A percentile compares a stretch with the other conserved stretches of the same genome.
Conservation (phyloP, 1,140 invertebrate genomes). For the Triops longicaudatus region DNA sequence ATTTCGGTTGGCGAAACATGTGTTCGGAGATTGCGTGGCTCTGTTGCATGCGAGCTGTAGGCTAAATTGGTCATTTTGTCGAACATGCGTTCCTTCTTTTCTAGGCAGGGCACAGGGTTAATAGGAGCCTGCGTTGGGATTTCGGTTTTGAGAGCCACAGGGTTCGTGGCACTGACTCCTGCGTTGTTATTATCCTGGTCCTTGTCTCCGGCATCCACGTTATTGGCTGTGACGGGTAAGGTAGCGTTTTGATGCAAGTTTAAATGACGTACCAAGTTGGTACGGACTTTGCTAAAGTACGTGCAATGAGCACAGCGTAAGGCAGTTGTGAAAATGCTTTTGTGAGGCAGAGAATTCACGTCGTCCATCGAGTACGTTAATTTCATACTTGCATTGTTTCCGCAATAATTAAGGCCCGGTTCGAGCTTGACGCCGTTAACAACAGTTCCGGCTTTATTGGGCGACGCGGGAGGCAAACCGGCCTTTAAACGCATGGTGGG, state of each 20-base stretch:
- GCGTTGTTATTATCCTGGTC: constrained; percentile 30
- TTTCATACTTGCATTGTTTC: not conserved
- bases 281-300: constrained; percentile 61
- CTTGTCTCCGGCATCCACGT: not conserved
- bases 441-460: not conserved
- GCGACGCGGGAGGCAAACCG: not conserved
- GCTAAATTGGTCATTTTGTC: constrained; percentile 76
- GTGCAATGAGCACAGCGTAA: constrained; percentile 56
- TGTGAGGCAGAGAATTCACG: constrained; percentile 49
- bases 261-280: constrained; percentile 63
- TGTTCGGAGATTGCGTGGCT: constrained; percentile 32
- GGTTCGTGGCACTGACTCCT: constrained; percentile 19
- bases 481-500: constrained; percentile 24
- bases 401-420: not conserved
- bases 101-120: constrained; percentile 68
- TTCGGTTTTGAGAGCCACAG: constrained; percentile 45
- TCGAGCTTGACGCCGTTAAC: not conserved
- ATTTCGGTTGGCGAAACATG: constrained; percentile 32
- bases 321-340: constrained; percentile 50
- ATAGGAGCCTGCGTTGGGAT: constrained; percentile 40
- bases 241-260: constrained; percentile 46
- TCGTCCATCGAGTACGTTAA: constrained; percentile 37
- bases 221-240: not conserved
- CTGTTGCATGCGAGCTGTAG: constrained; percentile 53
- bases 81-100: constrained; percentile 67